Base-by-base conservation (phyloP, 2,888 invertebrate genomes). In the Orthosia incerta region DNA sequence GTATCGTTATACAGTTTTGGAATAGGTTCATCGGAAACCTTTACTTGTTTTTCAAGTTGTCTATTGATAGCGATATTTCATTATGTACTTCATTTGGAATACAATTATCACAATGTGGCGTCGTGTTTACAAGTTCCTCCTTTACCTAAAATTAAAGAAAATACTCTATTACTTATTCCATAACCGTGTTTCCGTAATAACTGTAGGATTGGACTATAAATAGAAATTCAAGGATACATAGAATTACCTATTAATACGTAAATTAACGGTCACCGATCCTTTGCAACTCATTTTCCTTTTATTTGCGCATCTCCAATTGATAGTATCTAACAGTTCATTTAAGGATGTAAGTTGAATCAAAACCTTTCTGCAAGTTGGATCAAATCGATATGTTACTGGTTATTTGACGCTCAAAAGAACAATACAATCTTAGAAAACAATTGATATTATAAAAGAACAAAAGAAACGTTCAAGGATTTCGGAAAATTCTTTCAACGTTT, bases 401-500 rank as follows among this genome's bases (percentile, higher is more conserved):
- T 53, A 39, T 7, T 16, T 31, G 20, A 53, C 39, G 23, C 4
- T 45, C n/a, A 46, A 46, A 66, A 26, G 26, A 46, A 56, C 45
- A 51, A 63, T 56, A n/a, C 15, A 26, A n/a, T 51, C 18, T 4
- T 23, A 11, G 18, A 23, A 15, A 11, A 20, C 20, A 39, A 39
- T 62, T 12, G 20, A 23, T n/a, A n/a, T n/a, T 51, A 4, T 15
- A 2, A 20, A 18, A 67, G 20, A 61, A 68, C 63, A 69, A 69
- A 53, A 53, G 23, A 53, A 69, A 26, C 15, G 9, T 23, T 15
- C 64, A 69, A 69, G 51, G 69, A n/a, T 45, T 51, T 64, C 45
- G 23, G 23, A 53, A 45, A 26, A 45, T 64, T 15, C 3, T 16
- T 7, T 53, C 26, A 59, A 57, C 57, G 15, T 45, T 53, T 23